Conservation (phyloP, 92 coral and sea anemone genomes). For the Epizoanthus stellaris region DNA sequence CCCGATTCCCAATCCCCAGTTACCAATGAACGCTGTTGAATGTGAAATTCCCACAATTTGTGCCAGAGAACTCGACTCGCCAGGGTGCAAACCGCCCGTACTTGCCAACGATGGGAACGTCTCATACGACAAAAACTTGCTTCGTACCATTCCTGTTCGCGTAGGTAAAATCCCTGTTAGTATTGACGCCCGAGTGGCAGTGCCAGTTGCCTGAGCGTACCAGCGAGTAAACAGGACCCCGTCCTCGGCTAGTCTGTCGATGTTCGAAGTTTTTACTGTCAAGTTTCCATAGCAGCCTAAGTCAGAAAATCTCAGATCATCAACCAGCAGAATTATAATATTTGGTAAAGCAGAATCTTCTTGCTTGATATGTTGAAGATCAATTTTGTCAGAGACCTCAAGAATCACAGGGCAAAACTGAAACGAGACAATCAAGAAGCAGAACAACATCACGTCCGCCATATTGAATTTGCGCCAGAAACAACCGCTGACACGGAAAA, state of each 20-base stretch:
- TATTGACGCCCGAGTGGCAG: constrained; percentile 86
- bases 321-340: constrained; percentile 69
- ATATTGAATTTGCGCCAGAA: constrained; percentile 4
- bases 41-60: constrained; percentile 74
- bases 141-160: constrained; percentile 89
- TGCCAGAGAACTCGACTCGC: constrained; percentile 67
- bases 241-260: constrained; percentile 63
- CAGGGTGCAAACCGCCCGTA: constrained; percentile 83
- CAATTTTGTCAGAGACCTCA: background rate
- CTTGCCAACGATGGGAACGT: constrained; percentile 89
- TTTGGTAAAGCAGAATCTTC: constrained; percentile 53
- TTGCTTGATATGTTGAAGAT: background rate
- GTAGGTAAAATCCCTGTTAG: constrained; percentile 93
- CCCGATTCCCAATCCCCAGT: constrained; percentile 93
- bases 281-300: constrained; percentile 61
- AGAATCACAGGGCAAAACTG: constrained; percentile 4
- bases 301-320: constrained; percentile 72
- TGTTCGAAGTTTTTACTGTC: constrained; percentile 70
- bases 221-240: constrained; percentile 79
- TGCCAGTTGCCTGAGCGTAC: constrained; percentile 78
- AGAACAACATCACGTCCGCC: constrained; percentile 4
- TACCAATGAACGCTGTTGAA: constrained; percentile 80
- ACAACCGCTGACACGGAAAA: constrained; percentile 14
- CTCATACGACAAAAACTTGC: constrained; percentile 83
- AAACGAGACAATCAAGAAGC: background rate